Percentiles rank a stretch among this genome's conserved stretches.
Conservation (phyloP, 2,888 invertebrate genomes). For the Bhutanitis thaidina region DNA sequence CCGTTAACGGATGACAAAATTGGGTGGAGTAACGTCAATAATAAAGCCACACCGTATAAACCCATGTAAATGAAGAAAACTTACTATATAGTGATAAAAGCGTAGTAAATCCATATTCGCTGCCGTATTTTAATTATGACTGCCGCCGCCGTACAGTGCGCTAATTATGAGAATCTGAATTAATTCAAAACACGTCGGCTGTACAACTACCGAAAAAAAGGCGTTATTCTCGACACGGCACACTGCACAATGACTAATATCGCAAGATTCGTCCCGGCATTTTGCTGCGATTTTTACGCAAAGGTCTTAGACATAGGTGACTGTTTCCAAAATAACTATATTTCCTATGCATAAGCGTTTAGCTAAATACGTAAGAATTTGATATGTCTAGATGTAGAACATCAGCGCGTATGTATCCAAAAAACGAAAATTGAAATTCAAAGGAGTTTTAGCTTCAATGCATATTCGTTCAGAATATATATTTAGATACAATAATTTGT, state of each 20-base stretch:
- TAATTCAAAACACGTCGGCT: conserved; percentile 45
- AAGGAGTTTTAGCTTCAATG: conserved; percentile 39
- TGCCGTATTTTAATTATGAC: conserved; percentile 53
- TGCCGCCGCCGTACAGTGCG: conserved; percentile 47
- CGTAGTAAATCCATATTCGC: conserved; percentile 56
- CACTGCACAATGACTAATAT: conserved; percentile 38
- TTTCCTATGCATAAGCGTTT: not conserved
- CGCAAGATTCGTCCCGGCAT: conserved; percentile 49
- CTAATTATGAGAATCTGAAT: conserved; percentile 74
- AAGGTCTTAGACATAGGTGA: conserved; percentile 10
- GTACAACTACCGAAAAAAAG: conserved; percentile 43
- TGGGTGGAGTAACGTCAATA: too few species aligned
- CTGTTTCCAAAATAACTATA: not conserved
- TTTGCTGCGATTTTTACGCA: conserved; percentile 27
- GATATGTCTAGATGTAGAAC: conserved; percentile 12
- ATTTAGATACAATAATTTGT: conserved; percentile 24
- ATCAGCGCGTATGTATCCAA: conserved; percentile 24
- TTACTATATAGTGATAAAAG: conserved; percentile 34
- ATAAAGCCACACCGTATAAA: too few species aligned
- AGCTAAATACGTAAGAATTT: conserved; percentile 12
- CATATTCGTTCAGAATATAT: conserved; percentile 42
- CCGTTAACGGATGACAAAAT: too few species aligned
- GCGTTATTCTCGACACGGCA: conserved; percentile 39
- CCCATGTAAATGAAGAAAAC: too few species aligned
- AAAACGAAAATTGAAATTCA: conserved; percentile 47